phyloP scores from a whole-genome alignment of 2,113 vertebrate genomes.

The Empidonax traillii region DNA sequence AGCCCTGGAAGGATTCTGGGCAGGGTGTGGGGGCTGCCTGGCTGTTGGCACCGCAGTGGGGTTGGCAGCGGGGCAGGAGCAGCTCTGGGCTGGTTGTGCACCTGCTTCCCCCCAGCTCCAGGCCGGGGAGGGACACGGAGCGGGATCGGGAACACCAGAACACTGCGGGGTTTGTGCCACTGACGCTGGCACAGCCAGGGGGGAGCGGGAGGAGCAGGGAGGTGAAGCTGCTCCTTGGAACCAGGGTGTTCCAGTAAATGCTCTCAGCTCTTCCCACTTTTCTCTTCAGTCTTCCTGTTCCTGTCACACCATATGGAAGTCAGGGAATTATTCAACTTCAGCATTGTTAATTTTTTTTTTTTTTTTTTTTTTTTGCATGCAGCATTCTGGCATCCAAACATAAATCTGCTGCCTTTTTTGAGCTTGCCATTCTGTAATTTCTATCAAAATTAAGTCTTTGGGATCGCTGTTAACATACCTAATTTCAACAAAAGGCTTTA shows the following conservation, averaged over 20 bases:
- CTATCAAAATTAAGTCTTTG: neutral
- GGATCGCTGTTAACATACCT: neutral
- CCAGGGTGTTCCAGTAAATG: neutral
- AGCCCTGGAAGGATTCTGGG: neutral
- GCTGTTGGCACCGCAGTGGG: neutral
- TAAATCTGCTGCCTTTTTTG: neutral
- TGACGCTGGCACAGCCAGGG: neutral
- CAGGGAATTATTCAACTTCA: neutral
- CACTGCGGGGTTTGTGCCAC: neutral
- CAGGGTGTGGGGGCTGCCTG: neutral
- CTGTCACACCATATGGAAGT: neutral
- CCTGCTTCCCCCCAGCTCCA: neutral
- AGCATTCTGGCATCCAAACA: neutral
- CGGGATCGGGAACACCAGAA: neutral
- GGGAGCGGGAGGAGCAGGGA: neutral
- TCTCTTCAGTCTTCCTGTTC: neutral
- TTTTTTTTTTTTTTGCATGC: neutral
- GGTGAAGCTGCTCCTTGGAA: neutral
- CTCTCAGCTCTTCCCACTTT: neutral
- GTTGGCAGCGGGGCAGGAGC: neutral
- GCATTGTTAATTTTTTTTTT: neutral
- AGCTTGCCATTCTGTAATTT: neutral
- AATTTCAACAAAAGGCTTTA: neutral
- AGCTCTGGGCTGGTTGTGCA: neutral
- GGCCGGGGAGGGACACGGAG: neutral